Base-by-base conservation (phyloP, 2,888 invertebrate genomes). In the Lydus trimaculatus region DNA sequence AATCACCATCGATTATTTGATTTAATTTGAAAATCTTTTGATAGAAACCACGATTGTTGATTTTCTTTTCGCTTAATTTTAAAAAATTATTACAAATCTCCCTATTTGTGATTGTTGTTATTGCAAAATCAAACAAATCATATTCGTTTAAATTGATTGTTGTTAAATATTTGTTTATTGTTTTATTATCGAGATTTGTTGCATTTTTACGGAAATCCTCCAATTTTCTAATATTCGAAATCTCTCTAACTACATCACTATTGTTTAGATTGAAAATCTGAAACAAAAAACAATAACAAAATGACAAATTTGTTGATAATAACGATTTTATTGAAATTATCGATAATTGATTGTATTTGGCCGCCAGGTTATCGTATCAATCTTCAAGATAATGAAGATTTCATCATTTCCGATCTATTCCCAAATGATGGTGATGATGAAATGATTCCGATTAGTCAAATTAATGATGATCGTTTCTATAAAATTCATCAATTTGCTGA, bases 211-310 rank as follows among this genome's bases (percentile, higher is more conserved):
- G 84, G 1, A 87, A 75, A 48, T 84, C 80, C n/a, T 84, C 87
- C 61, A 92, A 86, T 72, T 90, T 90, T 82, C 92, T 90, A 25
- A 91, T 90, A 81, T 91, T 92, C 68, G 88, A 87, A n/a, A 93
- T 88, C 83, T 93, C 91, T 0, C 88, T 88, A 62, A 90, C 90
- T 31, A 92, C 85, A 78, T 88, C 87, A 8, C 89, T 89, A 72
- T 91, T 89, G 65, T 90, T 88, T 78, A 93, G 82, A 78, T 90
- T 88, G 76, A 91, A 93, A 83, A 91, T 91, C 94, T 94, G 87
- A 69, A 88, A 85, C 64, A 73, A 77, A 76, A 70, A 69, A 28
- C 28, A 61, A 62, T 1, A 67, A 65, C 58, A 64, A 60, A 62
- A 58, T 65, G 66, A 65, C 67, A 70, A 17, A 63, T 48, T 58